These are phyloP conservation scores for Prochilodus magdalenae DNA, from an alignment of 2,113 vertebrate genomes.

Conservation along the genomic window DNA sequence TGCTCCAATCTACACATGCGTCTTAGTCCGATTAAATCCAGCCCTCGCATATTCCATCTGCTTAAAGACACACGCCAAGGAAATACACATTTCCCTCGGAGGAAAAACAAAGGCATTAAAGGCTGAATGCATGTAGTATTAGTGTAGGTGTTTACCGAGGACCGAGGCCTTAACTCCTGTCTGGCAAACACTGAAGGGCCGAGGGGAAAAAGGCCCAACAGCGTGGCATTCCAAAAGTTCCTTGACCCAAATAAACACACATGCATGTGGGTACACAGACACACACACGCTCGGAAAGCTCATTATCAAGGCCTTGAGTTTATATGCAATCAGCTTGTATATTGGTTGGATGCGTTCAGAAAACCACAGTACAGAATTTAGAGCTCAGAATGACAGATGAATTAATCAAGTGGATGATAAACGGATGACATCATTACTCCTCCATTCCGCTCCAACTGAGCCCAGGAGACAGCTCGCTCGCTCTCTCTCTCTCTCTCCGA, in stretches of 20 bases:
- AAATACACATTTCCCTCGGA: slow-evolving; percentile 75
- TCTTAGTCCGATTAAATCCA: slow-evolving; percentile 79
- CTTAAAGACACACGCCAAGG: slow-evolving; percentile 70
- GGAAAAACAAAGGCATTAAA: slow-evolving; percentile 71
- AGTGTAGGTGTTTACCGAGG: slow-evolving; percentile 66
- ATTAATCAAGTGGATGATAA: slow-evolving; percentile 74
- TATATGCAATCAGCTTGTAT: slow-evolving; percentile 74
- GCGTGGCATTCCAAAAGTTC: slow-evolving; percentile 66
- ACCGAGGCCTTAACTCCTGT: slow-evolving; percentile 57
- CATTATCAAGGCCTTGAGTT: slow-evolving; percentile 66
- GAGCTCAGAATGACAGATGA: slow-evolving; percentile 66
- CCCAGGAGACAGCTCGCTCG: slow-evolving; percentile 38
- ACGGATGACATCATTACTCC: slow-evolving; percentile 70
- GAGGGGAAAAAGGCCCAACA: slow-evolving; percentile 58
- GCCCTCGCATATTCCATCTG: slow-evolving; percentile 73
- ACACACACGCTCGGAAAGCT: slow-evolving; percentile 38
- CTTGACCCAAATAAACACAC: slow-evolving; percentile 59
- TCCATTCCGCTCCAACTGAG: slow-evolving; percentile 52
- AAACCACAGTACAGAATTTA: slow-evolving; percentile 70
- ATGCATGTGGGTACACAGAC: slow-evolving; percentile 29
- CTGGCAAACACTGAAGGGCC: slow-evolving; percentile 57
- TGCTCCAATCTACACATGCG: slow-evolving; percentile 75
- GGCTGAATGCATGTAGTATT: slow-evolving; percentile 45
- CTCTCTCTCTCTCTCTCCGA: slow-evolving; percentile 47
- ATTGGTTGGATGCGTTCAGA: slow-evolving; percentile 70